Evolutionary conservation across 1,140 invertebrate species (phyloP), one percentile per base, ranked within the genome.

Genomic region (Probaryconus sp.): DNA sequence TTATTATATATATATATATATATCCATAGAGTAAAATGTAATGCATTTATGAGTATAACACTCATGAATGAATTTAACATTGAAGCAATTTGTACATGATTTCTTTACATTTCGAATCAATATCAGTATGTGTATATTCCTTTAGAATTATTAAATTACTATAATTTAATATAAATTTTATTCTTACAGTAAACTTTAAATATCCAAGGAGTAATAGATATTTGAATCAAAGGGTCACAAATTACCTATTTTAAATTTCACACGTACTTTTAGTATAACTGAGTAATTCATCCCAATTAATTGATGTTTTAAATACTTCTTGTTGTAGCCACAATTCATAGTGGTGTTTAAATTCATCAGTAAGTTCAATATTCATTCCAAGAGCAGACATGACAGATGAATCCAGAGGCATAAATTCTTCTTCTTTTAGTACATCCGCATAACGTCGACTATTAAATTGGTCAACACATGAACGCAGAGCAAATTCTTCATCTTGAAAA

Each of bases 401-500:
- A 80, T 98, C 96, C 10, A 96, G 90, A 2, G 96, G 94, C 79
- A 93, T 92, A 79, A 94, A 92, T 76, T 97, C 95, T 5, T 89
- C 86, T 20, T 90, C 89, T 55, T 78, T 82, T n/a, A 75, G 80
- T 76, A 72, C 87, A 79, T 86, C 90, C 58, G 71, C 88, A 83
- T 99, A 99, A 51, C 98, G 91, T 16, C 98, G 91, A 81, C 94
- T 93, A 87, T 99, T 99, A 79, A 99, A 99, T 31, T 96, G 91
- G 88, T 99, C 97, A 2, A 99, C 97, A 74, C 94, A 95, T 1
- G 95, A 93, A 56, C 97, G 91, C 10, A 99, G 86, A 14, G 96
- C 93, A 89, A 96, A 98, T 86, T 99, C 98, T 87, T 99, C 98
- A 17, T 95, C 96, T 89, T 99, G 98, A 83, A 99, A 99, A 87